Evolutionary conservation across 2,888 invertebrate genomes (phyloP).

Genomic region (Deilephila porcellus): DNA sequence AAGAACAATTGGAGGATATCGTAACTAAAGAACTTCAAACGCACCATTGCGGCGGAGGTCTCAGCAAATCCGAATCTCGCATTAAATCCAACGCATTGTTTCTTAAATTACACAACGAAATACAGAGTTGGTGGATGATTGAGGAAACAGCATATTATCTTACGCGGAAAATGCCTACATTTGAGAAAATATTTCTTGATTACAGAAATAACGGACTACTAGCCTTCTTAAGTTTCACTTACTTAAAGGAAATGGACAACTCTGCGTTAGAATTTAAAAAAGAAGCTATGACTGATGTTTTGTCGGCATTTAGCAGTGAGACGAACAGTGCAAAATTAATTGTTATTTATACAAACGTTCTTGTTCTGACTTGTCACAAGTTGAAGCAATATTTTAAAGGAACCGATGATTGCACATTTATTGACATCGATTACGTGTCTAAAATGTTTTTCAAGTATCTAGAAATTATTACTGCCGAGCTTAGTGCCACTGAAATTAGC

Average conservation of each 20-base stretch:
- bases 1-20: conserved; percentile 28
- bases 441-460: background rate
- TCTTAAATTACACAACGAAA: conserved; percentile 36
- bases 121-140: conserved; percentile 39
- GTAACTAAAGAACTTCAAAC: conserved; percentile 33
- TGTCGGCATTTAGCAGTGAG: background rate
- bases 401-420: background rate
- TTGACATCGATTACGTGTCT: conserved; percentile 22
- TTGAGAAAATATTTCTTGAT: background rate
- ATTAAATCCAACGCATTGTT: conserved; percentile 36
- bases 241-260: background rate
- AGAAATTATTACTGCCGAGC: conserved; percentile 2
- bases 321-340: background rate
- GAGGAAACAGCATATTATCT: conserved; percentile 13
- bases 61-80: conserved; percentile 17
- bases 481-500: conserved; percentile 10
- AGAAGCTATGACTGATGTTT: conserved; percentile 12
- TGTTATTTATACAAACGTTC: conserved; percentile 9
- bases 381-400: conserved; percentile 11
- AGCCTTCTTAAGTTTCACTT: conserved; percentile 10
- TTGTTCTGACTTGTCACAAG: conserved; percentile 18
- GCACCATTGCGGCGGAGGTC: background rate
- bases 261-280: conserved; percentile 25
- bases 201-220: conserved; percentile 1
- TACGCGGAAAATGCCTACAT: background rate